Evolutionary conservation across 2,113 vertebrate species (phyloP).

Genomic region (Mesoclemmys tuberculata): DNA sequence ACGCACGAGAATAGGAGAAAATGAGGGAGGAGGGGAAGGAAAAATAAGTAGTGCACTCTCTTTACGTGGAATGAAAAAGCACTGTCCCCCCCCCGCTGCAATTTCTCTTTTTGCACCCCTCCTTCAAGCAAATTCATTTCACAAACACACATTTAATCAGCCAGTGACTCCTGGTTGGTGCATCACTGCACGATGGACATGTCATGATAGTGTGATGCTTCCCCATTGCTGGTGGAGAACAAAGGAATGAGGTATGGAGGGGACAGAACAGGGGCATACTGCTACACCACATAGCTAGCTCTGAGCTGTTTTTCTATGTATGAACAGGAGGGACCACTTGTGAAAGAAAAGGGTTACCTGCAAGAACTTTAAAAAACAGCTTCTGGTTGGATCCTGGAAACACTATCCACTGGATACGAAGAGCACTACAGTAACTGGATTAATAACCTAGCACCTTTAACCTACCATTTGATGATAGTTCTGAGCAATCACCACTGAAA

Average conservation of each 20-base stretch:
- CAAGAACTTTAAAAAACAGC: not conserved
- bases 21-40: too few species aligned
- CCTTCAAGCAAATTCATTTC: not conserved
- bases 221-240: too few species aligned
- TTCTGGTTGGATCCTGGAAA: too few species aligned
- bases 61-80: not conserved
- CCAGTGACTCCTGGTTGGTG: not conserved
- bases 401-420: too few species aligned
- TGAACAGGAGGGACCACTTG: not conserved
- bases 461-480: too few species aligned
- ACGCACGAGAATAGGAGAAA: not conserved
- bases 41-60: not conserved
- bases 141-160: not conserved
- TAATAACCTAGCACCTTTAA: too few species aligned
- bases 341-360: not conserved
- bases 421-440: too few species aligned
- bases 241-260: not conserved
- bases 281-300: too few species aligned
- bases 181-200: not conserved
- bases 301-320: not conserved
- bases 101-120: not conserved
- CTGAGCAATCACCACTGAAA: too few species aligned
- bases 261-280: not conserved
- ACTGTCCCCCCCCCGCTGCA: too few species aligned
- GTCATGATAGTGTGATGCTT: not conserved